A percentile compares a stretch with the other conserved stretches of the same genome.
Evolutionary conservation across 2,797 vertebrate genomes (phyloP).

Genomic region (Dromococcyx pavoninus): DNA sequence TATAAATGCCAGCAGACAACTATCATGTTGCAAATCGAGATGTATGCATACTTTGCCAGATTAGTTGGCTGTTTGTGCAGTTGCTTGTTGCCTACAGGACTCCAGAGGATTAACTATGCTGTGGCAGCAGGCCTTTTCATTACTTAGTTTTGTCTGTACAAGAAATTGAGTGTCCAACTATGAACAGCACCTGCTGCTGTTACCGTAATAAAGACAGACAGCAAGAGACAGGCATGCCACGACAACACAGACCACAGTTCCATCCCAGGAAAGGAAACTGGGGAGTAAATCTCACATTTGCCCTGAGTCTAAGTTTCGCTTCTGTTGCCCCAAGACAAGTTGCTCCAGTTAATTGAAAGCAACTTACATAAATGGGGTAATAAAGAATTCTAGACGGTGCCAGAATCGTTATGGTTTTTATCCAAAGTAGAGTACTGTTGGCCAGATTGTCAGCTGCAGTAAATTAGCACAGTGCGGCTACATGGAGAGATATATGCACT

Average conservation of each 20-base stretch:
- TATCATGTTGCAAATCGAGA: neutral
- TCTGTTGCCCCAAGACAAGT: neutral
- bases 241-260: neutral
- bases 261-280: neutral
- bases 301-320: neutral
- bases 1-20: neutral
- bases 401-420: neutral
- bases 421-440: neutral
- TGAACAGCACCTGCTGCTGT: neutral
- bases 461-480: neutral
- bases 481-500: neutral
- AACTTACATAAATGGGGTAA: neutral
- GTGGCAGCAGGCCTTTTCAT: neutral
- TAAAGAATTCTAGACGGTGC: neutral
- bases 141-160: constrained; percentile 4
- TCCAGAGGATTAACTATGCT: constrained; percentile 41
- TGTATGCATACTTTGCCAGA: neutral
- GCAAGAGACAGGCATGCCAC: neutral
- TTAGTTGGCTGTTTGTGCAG: neutral
- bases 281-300: neutral
- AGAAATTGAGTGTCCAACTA: constrained; percentile 12
- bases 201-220: neutral
- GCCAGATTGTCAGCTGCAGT: neutral
- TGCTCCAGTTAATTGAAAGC: neutral
- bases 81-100: neutral